Percentiles rank a stretch among this genome's conserved stretches.
Evolutionary conservation across 2,113 vertebrate genomes (phyloP).

Genomic region (Labeo rohita): DNA sequence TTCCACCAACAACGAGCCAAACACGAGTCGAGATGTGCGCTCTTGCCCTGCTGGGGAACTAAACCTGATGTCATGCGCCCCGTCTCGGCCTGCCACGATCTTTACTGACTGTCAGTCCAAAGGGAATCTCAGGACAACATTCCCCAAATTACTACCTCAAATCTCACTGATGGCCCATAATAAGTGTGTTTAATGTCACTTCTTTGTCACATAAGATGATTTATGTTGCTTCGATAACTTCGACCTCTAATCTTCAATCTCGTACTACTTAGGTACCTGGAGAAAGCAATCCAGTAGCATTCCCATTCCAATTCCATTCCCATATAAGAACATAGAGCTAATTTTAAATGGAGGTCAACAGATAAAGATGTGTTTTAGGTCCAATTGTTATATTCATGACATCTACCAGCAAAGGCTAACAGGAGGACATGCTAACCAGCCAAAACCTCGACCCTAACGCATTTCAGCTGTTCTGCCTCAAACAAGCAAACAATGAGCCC

Average conservation of each 20-base stretch:
- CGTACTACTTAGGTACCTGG: background rate
- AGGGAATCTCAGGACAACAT: background rate
- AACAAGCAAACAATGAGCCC: constrained; percentile 29
- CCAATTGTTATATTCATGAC: background rate
- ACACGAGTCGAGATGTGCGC: constrained; percentile 43
- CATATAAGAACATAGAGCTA: background rate
- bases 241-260: background rate
- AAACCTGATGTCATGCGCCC: constrained; percentile 58
- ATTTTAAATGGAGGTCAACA: background rate
- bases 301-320: background rate
- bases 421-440: constrained; percentile 4
- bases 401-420: background rate
- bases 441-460: background rate
- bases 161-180: background rate
- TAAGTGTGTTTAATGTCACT: background rate
- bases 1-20: constrained; percentile 33
- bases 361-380: background rate
- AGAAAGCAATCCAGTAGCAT: background rate
- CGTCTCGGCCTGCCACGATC: constrained; percentile 22
- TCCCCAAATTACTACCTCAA: background rate
- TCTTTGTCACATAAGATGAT: constrained; percentile 18
- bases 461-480: background rate
- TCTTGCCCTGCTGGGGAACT: background rate
- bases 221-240: background rate
- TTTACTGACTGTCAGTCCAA: constrained; percentile 35